These are phyloP conservation scores for Cheilosia scutellata DNA, from an alignment of 2,888 invertebrate genomes.

Conservation along the genomic window DNA sequence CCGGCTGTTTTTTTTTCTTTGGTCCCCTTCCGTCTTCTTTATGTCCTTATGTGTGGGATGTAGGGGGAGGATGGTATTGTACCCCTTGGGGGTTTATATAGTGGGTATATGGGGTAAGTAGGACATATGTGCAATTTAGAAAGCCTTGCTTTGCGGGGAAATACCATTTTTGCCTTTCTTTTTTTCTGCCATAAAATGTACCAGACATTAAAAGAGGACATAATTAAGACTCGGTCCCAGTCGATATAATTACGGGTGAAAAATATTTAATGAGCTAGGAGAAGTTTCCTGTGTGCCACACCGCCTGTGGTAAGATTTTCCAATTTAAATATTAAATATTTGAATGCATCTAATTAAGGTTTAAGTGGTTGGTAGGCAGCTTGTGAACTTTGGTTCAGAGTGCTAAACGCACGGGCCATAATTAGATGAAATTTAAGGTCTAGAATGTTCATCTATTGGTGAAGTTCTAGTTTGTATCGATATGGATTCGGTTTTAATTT, in stretches of 20 bases:
- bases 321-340: conserved; percentile 75
- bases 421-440: background rate
- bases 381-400: background rate
- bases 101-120: background rate
- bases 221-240: conserved; percentile 62
- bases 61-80: background rate
- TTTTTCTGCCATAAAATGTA: conserved; percentile 3
- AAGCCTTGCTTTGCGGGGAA: conserved; percentile 3
- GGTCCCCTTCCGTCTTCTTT: conserved; percentile 16
- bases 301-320: conserved; percentile 34
- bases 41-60: background rate
- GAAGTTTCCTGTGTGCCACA: conserved; percentile 14
- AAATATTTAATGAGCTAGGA: conserved; percentile 60
- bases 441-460: background rate
- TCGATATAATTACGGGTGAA: conserved; percentile 56
- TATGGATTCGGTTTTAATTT: no score
- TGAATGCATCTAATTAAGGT: conserved; percentile 68
- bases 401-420: background rate
- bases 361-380: conserved; percentile 17
- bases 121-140: conserved; percentile 62
- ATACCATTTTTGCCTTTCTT: background rate
- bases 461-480: background rate
- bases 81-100: background rate
- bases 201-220: conserved; percentile 16
- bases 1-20: conserved; percentile 8